A percentile compares a stretch with the other conserved stretches of the same genome.
Evolutionary conservation across 2,113 vertebrate species (phyloP).

Genomic region (Brevimyrus niger): DNA sequence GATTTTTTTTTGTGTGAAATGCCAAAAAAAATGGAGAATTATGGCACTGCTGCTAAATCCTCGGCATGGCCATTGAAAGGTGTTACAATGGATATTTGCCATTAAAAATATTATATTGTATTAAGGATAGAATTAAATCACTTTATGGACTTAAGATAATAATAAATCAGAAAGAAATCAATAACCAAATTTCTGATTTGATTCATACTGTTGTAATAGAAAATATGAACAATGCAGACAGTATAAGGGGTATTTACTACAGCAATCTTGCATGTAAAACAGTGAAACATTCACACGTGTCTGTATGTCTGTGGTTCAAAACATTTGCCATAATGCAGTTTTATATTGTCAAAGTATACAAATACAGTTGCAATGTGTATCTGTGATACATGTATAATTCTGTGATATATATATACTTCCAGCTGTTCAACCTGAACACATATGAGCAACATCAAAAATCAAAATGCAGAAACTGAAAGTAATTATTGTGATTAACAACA

Average conservation of each 20-base stretch:
- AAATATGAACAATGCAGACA: background rate
- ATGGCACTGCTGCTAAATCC: conserved; percentile 15
- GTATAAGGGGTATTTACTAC: background rate
- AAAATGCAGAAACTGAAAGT: background rate
- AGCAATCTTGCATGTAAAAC: background rate
- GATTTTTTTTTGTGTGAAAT: conserved; percentile 27
- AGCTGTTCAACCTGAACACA: background rate
- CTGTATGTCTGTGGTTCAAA: background rate
- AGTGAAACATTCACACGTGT: background rate
- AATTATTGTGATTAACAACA: background rate
- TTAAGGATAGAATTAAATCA: background rate
- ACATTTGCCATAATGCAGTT: background rate
- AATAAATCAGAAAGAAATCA: background rate
- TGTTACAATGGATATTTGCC: background rate
- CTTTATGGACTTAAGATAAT: background rate
- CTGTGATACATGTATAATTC: background rate
- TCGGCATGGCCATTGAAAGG: conserved; percentile 20
- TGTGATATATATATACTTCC: background rate
- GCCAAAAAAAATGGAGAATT: conserved; percentile 27
- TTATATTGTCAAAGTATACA: background rate
- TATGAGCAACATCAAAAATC: background rate
- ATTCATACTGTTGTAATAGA: background rate
- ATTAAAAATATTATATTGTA: background rate
- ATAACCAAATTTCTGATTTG: background rate
- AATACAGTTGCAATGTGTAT: background rate